Conservation (phyloP, 2,888 invertebrate genomes). For the Bombylius major region DNA sequence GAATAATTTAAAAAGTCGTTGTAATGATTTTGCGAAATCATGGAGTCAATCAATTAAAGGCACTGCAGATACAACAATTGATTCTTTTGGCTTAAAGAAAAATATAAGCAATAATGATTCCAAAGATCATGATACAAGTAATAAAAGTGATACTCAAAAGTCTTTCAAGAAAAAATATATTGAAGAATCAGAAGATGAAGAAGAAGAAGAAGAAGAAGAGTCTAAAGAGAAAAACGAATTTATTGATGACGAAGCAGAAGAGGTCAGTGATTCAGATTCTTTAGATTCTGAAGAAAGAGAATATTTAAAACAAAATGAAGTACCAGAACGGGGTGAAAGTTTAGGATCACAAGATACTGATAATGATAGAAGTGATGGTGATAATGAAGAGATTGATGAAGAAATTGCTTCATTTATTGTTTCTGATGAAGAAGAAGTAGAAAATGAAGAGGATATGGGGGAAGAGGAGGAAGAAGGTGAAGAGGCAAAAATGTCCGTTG, state of each 20-base stretch:
- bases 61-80: background rate
- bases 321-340: conserved; percentile 41
- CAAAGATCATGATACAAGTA: background rate
- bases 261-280: conserved; percentile 23
- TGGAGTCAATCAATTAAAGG: conserved; percentile 19
- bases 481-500: background rate
- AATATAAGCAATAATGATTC: background rate
- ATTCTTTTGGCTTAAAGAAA: background rate
- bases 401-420: conserved; percentile 43
- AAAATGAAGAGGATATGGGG: conserved; percentile 10
- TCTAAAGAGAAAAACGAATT: conserved; percentile 18
- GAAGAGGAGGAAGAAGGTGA: background rate
- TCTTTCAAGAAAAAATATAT: background rate
- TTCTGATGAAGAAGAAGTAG: conserved; percentile 39
- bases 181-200: background rate
- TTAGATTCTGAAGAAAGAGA: conserved; percentile 39
- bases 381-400: conserved; percentile 35
- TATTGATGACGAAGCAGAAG: conserved; percentile 26
- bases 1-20: no score
- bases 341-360: conserved; percentile 36
- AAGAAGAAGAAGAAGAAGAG: conserved; percentile 12
- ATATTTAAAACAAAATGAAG: conserved; percentile 41
- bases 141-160: background rate
- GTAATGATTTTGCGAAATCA: conserved; percentile 9
- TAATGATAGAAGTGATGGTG: conserved; percentile 32